Conservation (phyloP, 2,888 invertebrate genomes). For the Pristionchus fissidentatus region DNA sequence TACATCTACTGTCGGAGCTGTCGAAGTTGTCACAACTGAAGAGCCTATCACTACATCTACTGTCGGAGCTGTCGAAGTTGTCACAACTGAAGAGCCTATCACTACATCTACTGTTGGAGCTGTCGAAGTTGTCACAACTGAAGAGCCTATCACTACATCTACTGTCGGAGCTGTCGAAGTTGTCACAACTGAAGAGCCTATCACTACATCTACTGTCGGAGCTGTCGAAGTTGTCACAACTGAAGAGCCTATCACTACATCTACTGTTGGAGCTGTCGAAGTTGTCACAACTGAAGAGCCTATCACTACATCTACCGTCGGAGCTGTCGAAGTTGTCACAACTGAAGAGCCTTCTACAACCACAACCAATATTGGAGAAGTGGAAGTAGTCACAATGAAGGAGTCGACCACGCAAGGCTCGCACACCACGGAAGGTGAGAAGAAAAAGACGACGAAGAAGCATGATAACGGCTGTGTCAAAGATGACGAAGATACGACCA, state of each 20-base stretch:
- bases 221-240: background rate
- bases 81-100: background rate
- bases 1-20: background rate
- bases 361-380: background rate
- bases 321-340: background rate
- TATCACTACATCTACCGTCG: background rate
- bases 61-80: background rate
- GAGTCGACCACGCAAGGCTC: background rate
- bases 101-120: background rate
- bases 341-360: background rate
- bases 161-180: background rate
- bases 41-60: background rate
- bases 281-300: background rate
- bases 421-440: slow-evolving; percentile 30
- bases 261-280: background rate
- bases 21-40: background rate
- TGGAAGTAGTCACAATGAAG: slow-evolving; percentile 6
- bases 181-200: background rate
- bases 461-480: slow-evolving; percentile 33
- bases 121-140: background rate
- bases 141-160: background rate
- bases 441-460: slow-evolving; percentile 40
- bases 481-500: slow-evolving; percentile 32
- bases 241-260: background rate
- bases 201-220: background rate